A percentile compares a stretch with the other conserved stretches of the same genome.
Conservation (phyloP, 2,888 invertebrate genomes). For the Nymphalis c-album region DNA sequence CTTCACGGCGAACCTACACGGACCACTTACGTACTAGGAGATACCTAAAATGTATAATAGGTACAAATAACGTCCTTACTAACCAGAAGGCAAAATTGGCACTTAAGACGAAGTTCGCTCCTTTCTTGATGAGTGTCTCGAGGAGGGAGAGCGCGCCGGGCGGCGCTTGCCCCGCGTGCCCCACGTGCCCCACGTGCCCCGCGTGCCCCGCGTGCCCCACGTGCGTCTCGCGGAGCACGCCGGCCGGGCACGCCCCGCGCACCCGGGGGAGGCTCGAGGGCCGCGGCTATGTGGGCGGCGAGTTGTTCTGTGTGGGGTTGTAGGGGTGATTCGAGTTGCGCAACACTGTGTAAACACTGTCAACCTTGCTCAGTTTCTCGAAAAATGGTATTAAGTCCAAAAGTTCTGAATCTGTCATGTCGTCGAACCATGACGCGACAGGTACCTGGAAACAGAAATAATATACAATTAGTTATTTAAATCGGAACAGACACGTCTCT, state of each 20-base stretch:
- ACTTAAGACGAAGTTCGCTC: slow-evolving; percentile 76
- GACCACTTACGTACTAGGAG: slow-evolving; percentile 77
- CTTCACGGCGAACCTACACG: slow-evolving; percentile 59
- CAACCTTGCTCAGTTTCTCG: slow-evolving; percentile 97
- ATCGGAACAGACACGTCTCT: no score
- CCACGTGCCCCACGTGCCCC: slow-evolving; percentile 6
- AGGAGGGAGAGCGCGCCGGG: slow-evolving; percentile 48
- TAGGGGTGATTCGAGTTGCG: slow-evolving; percentile 95
- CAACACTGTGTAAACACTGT: slow-evolving; percentile 97
- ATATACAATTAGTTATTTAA: no score
- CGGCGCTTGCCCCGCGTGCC: slow-evolving; percentile 16
- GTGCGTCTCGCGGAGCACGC: slow-evolving; percentile 21
- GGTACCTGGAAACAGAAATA: slow-evolving; percentile 86
- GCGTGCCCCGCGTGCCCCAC: slow-evolving; percentile 12
- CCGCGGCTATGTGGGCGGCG: slow-evolving; percentile 70
- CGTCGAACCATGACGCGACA: slow-evolving; percentile 99
- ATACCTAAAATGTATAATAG: slow-evolving; percentile 78
- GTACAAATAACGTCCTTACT: slow-evolving; percentile 80
- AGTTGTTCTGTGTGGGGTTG: slow-evolving; percentile 78
- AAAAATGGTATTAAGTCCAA: slow-evolving; percentile 98
- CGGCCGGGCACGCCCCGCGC: slow-evolving; percentile 8
- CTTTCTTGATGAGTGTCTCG: slow-evolving; percentile 58
- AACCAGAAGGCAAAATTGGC: slow-evolving; percentile 83
- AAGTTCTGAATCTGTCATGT: slow-evolving; percentile 97
- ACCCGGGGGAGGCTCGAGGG: slow-evolving; percentile 34